phyloP scores from a whole-genome alignment of 2,113 vertebrate species.

The Sinocyclocheilus maitianheensis region DNA sequence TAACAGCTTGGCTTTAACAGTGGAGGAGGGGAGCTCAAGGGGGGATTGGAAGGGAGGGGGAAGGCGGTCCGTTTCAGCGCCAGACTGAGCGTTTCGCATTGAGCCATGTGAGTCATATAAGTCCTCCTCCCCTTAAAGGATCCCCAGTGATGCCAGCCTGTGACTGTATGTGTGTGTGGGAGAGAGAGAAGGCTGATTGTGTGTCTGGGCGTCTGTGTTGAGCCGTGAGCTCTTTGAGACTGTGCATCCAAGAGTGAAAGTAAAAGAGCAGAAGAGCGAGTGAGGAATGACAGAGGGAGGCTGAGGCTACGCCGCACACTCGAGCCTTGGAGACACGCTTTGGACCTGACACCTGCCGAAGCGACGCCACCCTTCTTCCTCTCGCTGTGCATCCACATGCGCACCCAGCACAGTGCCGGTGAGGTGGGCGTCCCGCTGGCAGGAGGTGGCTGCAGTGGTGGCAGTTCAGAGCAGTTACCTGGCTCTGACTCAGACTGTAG shows the following conservation, averaged over 20 bases:
- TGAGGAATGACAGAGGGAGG: constrained; percentile 35
- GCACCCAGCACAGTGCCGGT: constrained; percentile 77
- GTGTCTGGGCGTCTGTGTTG: constrained; percentile 44
- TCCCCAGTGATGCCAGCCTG: constrained; percentile 80
- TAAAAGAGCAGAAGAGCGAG: constrained; percentile 53
- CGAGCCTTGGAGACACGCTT: constrained; percentile 50
- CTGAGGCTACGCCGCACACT: constrained; percentile 40
- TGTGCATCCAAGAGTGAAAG: constrained; percentile 27
- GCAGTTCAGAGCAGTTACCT: constrained; percentile 77
- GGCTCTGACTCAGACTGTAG: constrained; percentile 83
- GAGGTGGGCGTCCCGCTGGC: constrained; percentile 77
- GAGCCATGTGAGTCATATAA: constrained; percentile 47
- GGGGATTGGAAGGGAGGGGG: constrained; percentile 22
- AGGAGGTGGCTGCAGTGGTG: constrained; percentile 72
- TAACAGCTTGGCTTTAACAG: constrained; percentile 51
- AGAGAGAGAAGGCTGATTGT: constrained; percentile 42
- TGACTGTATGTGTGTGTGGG: constrained; percentile 52
- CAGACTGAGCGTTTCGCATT: constrained; percentile 19
- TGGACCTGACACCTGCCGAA: constrained; percentile 58
- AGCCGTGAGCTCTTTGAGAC: constrained; percentile 35
- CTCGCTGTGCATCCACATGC: constrained; percentile 64
- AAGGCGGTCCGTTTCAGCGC: constrained; percentile 40
- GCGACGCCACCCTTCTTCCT: constrained; percentile 57
- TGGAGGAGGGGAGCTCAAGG: constrained; percentile 31
- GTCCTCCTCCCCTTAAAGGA: constrained; percentile 74